Evolutionary conservation across 2,113 vertebrate genomes (phyloP), one percentile per base, ranked within the genome.

Genomic region (Garra rufa): DNA sequence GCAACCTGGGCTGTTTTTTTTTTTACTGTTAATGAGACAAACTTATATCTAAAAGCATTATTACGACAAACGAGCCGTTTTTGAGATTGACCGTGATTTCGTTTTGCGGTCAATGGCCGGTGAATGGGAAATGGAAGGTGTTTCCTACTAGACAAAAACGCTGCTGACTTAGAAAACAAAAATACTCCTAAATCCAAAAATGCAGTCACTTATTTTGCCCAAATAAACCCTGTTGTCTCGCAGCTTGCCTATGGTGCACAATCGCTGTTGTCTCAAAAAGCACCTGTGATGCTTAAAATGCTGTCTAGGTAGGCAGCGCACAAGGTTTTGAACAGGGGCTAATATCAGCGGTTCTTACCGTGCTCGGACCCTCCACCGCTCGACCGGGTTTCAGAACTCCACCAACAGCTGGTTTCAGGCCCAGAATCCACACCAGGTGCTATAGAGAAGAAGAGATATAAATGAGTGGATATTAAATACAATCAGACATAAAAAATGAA

Each of bases 401-500:
- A 2, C 98, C 98, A 85, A 95, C 87, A 6, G 95, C 94, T 41
- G 98, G 98, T 85, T 99, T 99, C 87, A 99, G 93, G 59, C 98
- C 98, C 84, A 99, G 91, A 92, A 99, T 99, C 98, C 98, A 99
- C 13, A 99, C 98, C 87, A 99, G 95, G 94, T 99, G 98, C 98
- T 87, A 92, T 34, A 87, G 30, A 77, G 52, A 87, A 67, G 3
- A 41, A 74, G 76, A 8, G 82, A 70, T n/a, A 24, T 24, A 55
- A 2, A 14, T 6, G 2, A 11, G 26, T 43, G n/a, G 14, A 69
- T 28, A 30, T 2, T 41, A 2, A 52, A 15, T 6, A 67, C 21
- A 34, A 70, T 11, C 34, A 46, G 4, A 1, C 38, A 80, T n/a
- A n/a, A n/a, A n/a, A 59, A 50, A 9, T 26, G 24, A 38, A 19